These are phyloP conservation scores for Abrostola tripartita DNA, from an alignment of 2,888 invertebrate species.

Conservation along the genomic window DNA sequence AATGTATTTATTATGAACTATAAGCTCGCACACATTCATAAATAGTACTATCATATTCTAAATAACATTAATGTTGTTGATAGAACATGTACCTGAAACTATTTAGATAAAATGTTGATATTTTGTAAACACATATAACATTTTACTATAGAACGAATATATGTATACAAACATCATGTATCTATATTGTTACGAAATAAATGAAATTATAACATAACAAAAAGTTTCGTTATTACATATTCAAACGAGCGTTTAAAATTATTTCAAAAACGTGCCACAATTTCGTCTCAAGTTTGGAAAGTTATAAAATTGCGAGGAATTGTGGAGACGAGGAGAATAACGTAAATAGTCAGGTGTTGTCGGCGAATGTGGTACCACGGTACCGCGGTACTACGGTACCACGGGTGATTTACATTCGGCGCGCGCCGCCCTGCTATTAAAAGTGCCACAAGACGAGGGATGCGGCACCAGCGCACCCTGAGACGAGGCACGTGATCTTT, in stretches of 20 bases:
- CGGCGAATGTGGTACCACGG: constrained; percentile 57
- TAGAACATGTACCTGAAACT: constrained; percentile 48
- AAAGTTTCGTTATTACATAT: constrained; percentile 51
- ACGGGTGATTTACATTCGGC: constrained; percentile 77
- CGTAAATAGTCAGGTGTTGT: constrained; percentile 80
- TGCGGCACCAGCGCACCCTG: constrained; percentile 27
- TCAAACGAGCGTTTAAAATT: constrained; percentile 60
- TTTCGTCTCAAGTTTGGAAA: constrained; percentile 74
- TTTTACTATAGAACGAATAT: constrained; percentile 38
- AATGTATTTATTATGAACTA: constrained; percentile 42
- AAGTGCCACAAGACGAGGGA: constrained; percentile 66
- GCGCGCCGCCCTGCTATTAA: constrained; percentile 74
- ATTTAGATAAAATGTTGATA: constrained; percentile 31
- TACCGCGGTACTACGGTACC: constrained; percentile 42
- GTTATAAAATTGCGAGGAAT: constrained; percentile 76
- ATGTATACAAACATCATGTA: constrained; percentile 29
- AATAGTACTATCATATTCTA: constrained; percentile 14
- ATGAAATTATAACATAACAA: constrained; percentile 40
- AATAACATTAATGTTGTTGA: constrained; percentile 17
- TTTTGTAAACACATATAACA: constrained; percentile 35
- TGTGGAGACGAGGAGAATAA: constrained; percentile 71
- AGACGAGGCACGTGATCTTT: constrained; percentile 36
- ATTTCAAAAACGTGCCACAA: constrained; percentile 75
- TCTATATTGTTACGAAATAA: constrained; percentile 54
- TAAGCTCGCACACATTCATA: constrained; percentile 24